Evolutionary conservation across 2,113 vertebrate genomes (phyloP), one percentile per base, ranked within the genome.

Genomic region (Uria aalge): DNA sequence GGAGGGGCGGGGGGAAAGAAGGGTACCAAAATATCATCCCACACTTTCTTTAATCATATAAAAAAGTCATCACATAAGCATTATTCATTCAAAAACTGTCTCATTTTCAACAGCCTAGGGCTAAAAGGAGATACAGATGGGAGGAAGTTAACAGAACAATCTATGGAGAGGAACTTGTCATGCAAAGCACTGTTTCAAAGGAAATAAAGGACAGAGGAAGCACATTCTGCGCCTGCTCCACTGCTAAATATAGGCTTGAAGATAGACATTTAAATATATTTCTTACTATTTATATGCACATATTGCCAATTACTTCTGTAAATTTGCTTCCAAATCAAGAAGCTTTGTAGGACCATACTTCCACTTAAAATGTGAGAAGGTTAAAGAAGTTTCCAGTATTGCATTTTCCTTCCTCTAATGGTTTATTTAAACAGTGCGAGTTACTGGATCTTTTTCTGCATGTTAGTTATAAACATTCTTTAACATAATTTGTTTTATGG

Each of bases 81-180:
- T 97, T 96, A 95, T 71, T 96, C 94, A 96, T 95, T 94, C 90
- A 94, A 88, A 96, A 93, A 92, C 78, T 85, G 85, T 93, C 92
- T 96, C 87, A 90, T 96, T 96, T 94, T 86, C 74, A 88, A 88
- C 72, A 88, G 95, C 96, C 95, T 80, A 17, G 9, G 88, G 95
- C 94, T 92, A 96, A 88, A 88, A 74, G 50, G 82, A 95, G 72
- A 94, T 80, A 90, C 59, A 90, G 90, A 94, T 80, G 67, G 93
- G 45, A 96, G 87, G 92, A 96, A 96, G 85, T 94, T 94, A 93
- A 73, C 75, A 59, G 94, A 92, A 88, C 82, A 85, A 86, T 93
- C 92, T 95, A 60, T 12, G 30, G 71, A 96, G 38, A 83, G 78
- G 93, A 96, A 94, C 88, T 96, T 47, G 7, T 79, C 81, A 90